Conservation (phyloP, 2,113 vertebrate genomes). For the Bucco capensis region DNA sequence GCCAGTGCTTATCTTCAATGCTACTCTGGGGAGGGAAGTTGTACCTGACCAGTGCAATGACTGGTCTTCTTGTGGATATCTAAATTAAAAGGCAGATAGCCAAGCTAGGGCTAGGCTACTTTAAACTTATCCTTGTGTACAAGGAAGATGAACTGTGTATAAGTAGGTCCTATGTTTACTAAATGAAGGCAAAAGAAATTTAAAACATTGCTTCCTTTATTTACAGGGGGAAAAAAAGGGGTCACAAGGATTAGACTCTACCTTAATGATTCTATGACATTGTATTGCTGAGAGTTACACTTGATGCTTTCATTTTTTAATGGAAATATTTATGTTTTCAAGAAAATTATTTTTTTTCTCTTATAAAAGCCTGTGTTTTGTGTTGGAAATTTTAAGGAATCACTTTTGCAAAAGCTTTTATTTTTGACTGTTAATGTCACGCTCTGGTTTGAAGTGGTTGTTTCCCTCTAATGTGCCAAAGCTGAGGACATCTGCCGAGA, state of each 20-base stretch:
- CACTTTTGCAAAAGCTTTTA: not conserved
- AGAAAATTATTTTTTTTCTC: not conserved
- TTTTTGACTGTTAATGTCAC: not conserved
- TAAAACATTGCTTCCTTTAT: not conserved
- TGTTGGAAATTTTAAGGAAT: not conserved
- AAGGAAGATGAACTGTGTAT: not conserved
- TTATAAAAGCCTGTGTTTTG: not conserved
- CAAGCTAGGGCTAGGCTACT: not conserved
- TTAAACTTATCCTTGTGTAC: not conserved
- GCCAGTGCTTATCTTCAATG: accelerated
- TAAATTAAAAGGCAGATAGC: not conserved
- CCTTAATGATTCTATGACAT: not conserved
- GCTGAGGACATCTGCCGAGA: not conserved
- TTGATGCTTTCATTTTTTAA: not conserved
- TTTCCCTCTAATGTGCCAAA: not conserved
- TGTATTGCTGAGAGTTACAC: not conserved
- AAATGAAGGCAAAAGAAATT: not conserved
- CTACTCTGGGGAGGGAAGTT: not conserved
- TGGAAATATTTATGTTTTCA: not conserved
- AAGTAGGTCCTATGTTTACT: not conserved
- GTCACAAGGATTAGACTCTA: not conserved
- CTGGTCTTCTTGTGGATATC: not conserved
- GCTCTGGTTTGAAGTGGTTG: not conserved
- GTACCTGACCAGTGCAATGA: accelerated
- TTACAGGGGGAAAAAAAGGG: not conserved